Base-by-base conservation (phyloP, 1,140 invertebrate species). In the Colletes gigas region DNA sequence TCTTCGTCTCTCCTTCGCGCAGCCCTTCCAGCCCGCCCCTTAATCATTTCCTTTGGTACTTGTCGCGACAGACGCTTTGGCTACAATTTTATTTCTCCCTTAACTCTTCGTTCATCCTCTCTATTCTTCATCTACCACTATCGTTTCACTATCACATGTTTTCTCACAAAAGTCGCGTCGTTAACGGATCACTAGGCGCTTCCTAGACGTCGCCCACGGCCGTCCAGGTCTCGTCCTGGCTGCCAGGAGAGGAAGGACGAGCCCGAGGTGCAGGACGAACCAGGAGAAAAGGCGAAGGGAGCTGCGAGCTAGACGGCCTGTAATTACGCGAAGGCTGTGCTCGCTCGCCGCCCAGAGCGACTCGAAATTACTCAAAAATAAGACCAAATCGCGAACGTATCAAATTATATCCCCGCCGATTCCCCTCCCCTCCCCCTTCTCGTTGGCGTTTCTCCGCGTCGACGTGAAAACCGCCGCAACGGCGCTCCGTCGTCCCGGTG, bases 321-420 rank as follows among this genome's bases (percentile, higher is more conserved):
- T 92, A 93, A 92, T 92, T 92, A 92, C 87, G 88, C 80, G 88
- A 17, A 91, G 88, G 87, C 87, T 41, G 41, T 21, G 12, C 57
- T 66, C 39, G 69, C 69, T 50, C 86, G 86, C 80, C 87, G 91
- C 91, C 91, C 84, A 82, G 86, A 90, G 91, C 91, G 88, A 92
- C 89, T 90, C 88, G 89, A 91, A 92, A 93, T 93, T 92, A 92
- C 89, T 91, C 87, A 89, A 92, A 92, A 92, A 92, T 90, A 91
- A 92, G 91, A 91, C 88, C 90, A 92, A 92, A 91, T 88, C 88
- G 88, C 88, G 84, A 89, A 62, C 63, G 89, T 91, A 92, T 92
- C 88, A 92, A 92, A 92, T 92, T 92, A 92, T 91, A 90, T 83
- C 84, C 85, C 82, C 85, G 68, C 52, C 44, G 39, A 47, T 59